Base-by-base conservation (phyloP, 2,888 invertebrate species). In the Acronicta aceris region DNA sequence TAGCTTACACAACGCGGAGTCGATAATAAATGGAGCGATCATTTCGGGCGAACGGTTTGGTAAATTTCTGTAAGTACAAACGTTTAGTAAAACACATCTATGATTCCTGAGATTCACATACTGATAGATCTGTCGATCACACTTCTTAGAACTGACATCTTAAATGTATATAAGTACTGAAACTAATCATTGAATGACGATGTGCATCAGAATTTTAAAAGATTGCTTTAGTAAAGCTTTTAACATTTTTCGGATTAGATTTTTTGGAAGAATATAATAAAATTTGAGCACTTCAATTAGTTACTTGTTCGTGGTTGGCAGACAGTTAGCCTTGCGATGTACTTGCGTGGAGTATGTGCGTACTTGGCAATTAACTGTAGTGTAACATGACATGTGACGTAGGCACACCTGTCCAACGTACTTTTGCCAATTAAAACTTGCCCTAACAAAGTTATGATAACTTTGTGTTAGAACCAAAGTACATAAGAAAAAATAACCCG, bases 401-500 rank as follows among this genome's bases (percentile, higher is more conserved):
- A 55, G 40, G 41, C 47, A 38, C 65, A 75, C 59, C 59, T 71
- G 65, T 47, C 50, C 42, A 21, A 21, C 42, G 16, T 55, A 63
- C 40, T 53, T 45, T 38, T 27, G 45, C 60, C 49, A 64, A 64
- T 74, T 72, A 69, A 65, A 69, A 65, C 57, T 48, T 59, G 48
- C 43, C 49, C 59, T 60, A 50, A 55, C 57, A 42, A 59, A 46
- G 56, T 65, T 60, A 59, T 73, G 65, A 69, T 65, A 65, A 65
- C 52, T 47, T 46, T 36, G 25, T 67, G 21, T 47, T 47, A 59
- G 25, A n/a, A n/a, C n/a, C n/a, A n/a, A n/a, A n/a, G n/a, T n/a
- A n/a, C n/a, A n/a, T n/a, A n/a, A n/a, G n/a, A n/a, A n/a, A n/a
- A n/a, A n/a, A n/a, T n/a, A n/a, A n/a, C n/a, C n/a, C n/a, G n/a